Conservation (phyloP, 1,140 invertebrate genomes). For the Drosophila persimilis region DNA sequence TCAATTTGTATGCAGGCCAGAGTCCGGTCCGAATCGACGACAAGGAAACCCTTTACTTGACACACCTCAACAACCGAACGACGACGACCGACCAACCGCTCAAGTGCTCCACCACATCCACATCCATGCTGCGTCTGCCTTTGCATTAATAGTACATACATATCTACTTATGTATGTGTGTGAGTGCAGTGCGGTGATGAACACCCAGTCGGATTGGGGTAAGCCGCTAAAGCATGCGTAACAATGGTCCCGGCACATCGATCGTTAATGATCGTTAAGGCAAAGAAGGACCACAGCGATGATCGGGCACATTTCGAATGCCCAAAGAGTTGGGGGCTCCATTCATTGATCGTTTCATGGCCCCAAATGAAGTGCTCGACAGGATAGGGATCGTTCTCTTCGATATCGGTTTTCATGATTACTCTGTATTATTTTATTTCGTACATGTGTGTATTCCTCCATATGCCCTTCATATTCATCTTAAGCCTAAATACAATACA, state of each 20-base stretch:
- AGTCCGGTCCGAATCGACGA: slow-evolving; percentile 34
- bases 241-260: slow-evolving; percentile 60
- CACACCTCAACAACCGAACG: slow-evolving; percentile 65
- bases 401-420: slow-evolving; percentile 53
- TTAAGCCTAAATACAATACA: slow-evolving; percentile 70
- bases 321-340: slow-evolving; percentile 42
- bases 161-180: not conserved
- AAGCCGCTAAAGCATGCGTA: slow-evolving; percentile 76
- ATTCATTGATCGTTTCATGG: slow-evolving; percentile 78
- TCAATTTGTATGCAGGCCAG: slow-evolving; percentile 81
- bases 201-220: slow-evolving; percentile 63
- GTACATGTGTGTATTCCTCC: slow-evolving; percentile 48
- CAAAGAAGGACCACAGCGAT: slow-evolving; percentile 62
- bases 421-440: slow-evolving; percentile 62
- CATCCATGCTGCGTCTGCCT: slow-evolving; percentile 50
- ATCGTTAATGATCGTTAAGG: slow-evolving; percentile 77
- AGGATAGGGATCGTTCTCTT: slow-evolving; percentile 43
- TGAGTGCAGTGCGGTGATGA: slow-evolving; percentile 29
- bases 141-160: slow-evolving; percentile 63
- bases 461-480: slow-evolving; percentile 42
- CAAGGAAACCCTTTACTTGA: slow-evolving; percentile 78
- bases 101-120: slow-evolving; percentile 56
- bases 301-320: slow-evolving; percentile 61
- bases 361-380: slow-evolving; percentile 74
- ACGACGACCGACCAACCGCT: slow-evolving; percentile 28